Evolutionary conservation across 2,797 vertebrate species (phyloP).

Genomic region (Prionace glauca): DNA sequence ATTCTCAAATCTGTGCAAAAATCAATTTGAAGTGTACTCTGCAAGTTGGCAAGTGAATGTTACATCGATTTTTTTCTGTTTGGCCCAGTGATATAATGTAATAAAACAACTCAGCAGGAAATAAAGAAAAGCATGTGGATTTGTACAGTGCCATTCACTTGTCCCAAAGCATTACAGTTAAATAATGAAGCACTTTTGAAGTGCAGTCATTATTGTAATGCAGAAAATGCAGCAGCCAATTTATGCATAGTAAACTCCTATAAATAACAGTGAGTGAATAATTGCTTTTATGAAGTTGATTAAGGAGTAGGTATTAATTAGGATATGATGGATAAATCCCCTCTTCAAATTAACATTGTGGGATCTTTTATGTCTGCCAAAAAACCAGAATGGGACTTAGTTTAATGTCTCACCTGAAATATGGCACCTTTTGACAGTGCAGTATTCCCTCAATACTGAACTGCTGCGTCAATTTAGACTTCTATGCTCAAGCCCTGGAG

Average conservation of each 20-base stretch:
- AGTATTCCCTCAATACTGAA: too few relatives aligned
- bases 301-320: background rate
- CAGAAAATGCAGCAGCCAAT: background rate
- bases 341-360: background rate
- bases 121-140: background rate
- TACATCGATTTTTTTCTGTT: background rate
- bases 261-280: background rate
- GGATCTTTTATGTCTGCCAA: background rate
- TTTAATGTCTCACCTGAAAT: too few relatives aligned
- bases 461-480: too few relatives aligned
- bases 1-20: background rate
- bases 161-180: background rate
- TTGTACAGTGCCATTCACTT: background rate
- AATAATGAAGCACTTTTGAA: background rate
- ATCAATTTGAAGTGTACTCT: background rate
- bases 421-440: too few relatives aligned
- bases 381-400: background rate
- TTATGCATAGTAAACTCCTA: background rate
- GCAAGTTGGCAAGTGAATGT: background rate
- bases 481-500: background rate
- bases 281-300: background rate
- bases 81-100: background rate
- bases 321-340: background rate
- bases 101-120: background rate
- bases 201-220: background rate